Evolutionary conservation across 64 coral and sea anemone species (phyloP).

Genomic region (Pocillopora verrucosa): DNA sequence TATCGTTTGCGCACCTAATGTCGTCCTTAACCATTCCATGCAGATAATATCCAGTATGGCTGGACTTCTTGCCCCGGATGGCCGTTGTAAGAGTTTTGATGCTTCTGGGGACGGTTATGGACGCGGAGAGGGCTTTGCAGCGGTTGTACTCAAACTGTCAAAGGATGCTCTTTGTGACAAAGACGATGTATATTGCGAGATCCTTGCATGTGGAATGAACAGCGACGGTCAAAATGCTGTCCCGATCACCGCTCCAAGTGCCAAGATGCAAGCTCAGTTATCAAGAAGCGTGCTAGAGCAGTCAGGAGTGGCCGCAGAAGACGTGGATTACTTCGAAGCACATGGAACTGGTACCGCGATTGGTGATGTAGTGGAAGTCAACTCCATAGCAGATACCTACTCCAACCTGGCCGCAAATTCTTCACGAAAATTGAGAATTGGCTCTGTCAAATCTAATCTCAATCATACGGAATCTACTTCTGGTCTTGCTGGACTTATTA

Average conservation of each 20-base stretch:
- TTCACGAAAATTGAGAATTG: constrained; percentile 44
- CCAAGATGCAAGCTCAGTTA: constrained; percentile 57
- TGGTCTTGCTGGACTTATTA: constrained; percentile 74
- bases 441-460: constrained; percentile 85
- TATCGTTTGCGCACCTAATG: constrained; percentile 53
- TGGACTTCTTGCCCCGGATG: constrained; percentile 60
- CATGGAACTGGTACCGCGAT: constrained; percentile 77
- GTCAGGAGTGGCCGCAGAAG: constrained; percentile 43
- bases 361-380: constrained; percentile 59
- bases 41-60: constrained; percentile 29
- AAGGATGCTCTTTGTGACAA: constrained; percentile 23
- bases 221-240: constrained; percentile 63
- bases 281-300: constrained; percentile 42
- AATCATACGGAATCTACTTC: constrained; percentile 90
- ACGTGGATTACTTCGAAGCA: constrained; percentile 65
- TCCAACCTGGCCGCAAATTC: background rate
- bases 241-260: constrained; percentile 61
- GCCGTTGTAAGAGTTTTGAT: constrained; percentile 69
- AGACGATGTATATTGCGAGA: constrained; percentile 60
- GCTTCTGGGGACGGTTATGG: constrained; percentile 68
- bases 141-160: constrained; percentile 50
- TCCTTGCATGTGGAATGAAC: constrained; percentile 63
- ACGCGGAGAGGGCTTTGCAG: constrained; percentile 69
- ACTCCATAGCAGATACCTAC: constrained; percentile 48
- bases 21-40: constrained; percentile 10